Conservation (phyloP, 2,797 vertebrate species). For the Clarias pachynema region DNA sequence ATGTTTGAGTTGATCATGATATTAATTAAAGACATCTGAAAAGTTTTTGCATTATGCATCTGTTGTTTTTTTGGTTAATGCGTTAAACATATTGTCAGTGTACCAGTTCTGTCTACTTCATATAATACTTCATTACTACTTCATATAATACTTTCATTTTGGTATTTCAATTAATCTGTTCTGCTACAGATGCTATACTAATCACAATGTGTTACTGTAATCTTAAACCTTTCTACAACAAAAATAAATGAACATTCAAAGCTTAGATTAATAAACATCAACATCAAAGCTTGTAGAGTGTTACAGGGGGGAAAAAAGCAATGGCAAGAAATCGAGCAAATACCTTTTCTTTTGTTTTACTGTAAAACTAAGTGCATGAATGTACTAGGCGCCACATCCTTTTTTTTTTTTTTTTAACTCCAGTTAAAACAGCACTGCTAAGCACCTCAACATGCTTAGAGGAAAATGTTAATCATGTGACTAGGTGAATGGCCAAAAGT, state of each 20-base stretch:
- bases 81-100: background rate
- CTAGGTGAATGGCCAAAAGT: background rate
- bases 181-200: conserved; percentile 5
- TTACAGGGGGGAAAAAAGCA: conserved; percentile 27
- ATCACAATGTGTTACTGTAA: background rate
- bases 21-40: background rate
- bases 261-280: conserved; percentile 26
- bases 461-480: conserved; percentile 5
- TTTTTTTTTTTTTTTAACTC: background rate
- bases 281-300: conserved; percentile 37
- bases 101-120: background rate
- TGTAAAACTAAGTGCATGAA: background rate
- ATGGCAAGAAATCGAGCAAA: background rate
- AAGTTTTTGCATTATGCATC: background rate
- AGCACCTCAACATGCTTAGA: conserved; percentile 5
- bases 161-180: conserved; percentile 11
- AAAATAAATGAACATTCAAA: background rate
- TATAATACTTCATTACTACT: background rate
- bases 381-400: background rate
- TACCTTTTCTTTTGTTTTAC: background rate
- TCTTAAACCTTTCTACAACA: background rate
- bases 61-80: background rate
- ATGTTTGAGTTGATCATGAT: background rate
- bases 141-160: conserved; percentile 10
- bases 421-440: conserved; percentile 7